Evolutionary conservation across 2,113 vertebrate genomes (phyloP).

Genomic region (Scartelaos histophorus): DNA sequence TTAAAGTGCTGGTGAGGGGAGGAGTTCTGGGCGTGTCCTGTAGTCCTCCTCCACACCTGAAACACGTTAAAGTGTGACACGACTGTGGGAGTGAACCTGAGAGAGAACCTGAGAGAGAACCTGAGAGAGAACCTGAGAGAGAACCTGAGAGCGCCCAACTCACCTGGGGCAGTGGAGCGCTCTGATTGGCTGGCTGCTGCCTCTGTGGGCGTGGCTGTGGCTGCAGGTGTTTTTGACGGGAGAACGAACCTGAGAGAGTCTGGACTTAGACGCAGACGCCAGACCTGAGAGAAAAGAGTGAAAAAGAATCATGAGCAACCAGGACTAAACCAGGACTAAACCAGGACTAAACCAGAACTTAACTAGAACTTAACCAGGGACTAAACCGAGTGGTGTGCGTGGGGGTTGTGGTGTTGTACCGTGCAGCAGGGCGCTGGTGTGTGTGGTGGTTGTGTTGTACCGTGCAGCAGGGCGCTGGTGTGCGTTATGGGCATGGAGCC

Average conservation of each 20-base stretch:
- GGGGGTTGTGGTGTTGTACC: no score
- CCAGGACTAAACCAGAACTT: background rate
- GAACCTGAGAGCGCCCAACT: background rate
- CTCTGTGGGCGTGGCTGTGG: conserved; percentile 1
- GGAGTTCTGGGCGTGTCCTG: background rate
- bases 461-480: conserved; percentile 50
- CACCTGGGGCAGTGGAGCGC: conserved; percentile 11
- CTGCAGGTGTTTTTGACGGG: background rate
- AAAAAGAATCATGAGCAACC: background rate
- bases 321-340: background rate
- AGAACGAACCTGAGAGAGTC: background rate
- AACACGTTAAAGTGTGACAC: no score
- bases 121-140: background rate
- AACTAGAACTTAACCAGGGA: no score
- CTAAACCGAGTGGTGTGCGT: no score
- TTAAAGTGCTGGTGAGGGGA: background rate
- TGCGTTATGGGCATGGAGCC: conserved; percentile 79
- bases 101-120: no score
- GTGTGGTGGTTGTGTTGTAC: no score
- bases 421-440: no score
- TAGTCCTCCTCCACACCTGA: background rate
- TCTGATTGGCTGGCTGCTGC: conserved; percentile 6
- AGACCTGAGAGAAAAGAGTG: conserved; percentile 27
- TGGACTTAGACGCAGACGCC: conserved; percentile 27
- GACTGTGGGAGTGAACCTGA: no score